Conservation (phyloP, 1,140 invertebrate genomes). For the Anastrepha obliqua region DNA sequence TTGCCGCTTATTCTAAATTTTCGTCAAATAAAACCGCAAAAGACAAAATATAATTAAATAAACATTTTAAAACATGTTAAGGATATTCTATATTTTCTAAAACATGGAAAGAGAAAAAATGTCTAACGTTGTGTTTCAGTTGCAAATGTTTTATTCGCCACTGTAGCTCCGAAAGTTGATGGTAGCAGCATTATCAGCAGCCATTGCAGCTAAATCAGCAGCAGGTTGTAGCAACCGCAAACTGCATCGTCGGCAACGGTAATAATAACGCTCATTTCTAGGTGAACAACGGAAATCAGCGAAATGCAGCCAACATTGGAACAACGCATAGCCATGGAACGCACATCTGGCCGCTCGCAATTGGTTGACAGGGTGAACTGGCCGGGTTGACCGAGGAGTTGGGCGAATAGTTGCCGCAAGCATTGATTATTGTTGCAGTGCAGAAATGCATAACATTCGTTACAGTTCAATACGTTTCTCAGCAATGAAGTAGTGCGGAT, state of each 20-base stretch:
- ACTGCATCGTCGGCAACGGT: not conserved
- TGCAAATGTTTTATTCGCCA: too few species aligned
- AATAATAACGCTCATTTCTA: not conserved
- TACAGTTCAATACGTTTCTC: not conserved
- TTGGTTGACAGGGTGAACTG: not conserved
- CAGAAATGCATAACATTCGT: conserved; percentile 18
- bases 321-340: not conserved
- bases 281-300: conserved; percentile 1
- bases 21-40: too few species aligned
- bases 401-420: not conserved
- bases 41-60: too few species aligned
- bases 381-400: not conserved
- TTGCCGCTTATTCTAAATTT: too few species aligned
- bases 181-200: not conserved
- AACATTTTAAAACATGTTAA: too few species aligned
- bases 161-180: not conserved
- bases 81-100: too few species aligned
- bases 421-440: conserved; percentile 33
- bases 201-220: not conserved
- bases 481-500: not conserved
- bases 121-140: too few species aligned
- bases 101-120: too few species aligned
- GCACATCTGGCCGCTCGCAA: conserved; percentile 18
- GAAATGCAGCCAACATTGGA: not conserved
- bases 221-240: not conserved